phyloP scores from a whole-genome alignment of 1,140 invertebrate genomes.

The Copidosoma floridanum region DNA sequence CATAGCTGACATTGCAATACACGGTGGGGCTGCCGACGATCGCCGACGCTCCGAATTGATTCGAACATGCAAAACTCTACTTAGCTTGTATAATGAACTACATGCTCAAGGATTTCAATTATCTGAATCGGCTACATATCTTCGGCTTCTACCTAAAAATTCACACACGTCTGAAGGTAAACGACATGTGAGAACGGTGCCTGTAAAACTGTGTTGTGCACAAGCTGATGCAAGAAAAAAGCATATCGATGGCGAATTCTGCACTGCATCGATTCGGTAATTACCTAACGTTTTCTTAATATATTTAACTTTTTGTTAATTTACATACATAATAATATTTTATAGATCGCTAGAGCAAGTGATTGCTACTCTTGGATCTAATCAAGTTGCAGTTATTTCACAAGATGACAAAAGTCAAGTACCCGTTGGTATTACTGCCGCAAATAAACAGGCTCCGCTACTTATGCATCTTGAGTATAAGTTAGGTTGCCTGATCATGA shows the following conservation, averaged over 20 bases:
- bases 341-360: slow-evolving; percentile 16
- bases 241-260: slow-evolving; percentile 22
- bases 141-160: slow-evolving; percentile 25
- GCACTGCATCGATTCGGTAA: slow-evolving; percentile 15
- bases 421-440: slow-evolving; percentile 27
- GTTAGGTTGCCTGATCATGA: slow-evolving; percentile 45
- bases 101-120: slow-evolving; percentile 15
- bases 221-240: slow-evolving; percentile 10
- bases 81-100: slow-evolving; percentile 25
- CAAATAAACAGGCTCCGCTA: slow-evolving; percentile 33
- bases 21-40: slow-evolving; percentile 28
- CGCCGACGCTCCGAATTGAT: slow-evolving; percentile 28
- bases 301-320: neutral
- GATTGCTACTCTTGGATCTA: slow-evolving; percentile 31
- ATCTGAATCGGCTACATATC: slow-evolving; percentile 21
- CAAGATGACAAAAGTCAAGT: slow-evolving; percentile 27
- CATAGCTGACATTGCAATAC: slow-evolving; percentile 29
- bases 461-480: slow-evolving; percentile 51
- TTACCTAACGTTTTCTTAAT: neutral
- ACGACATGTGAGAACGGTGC: slow-evolving; percentile 21
- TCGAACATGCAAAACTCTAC: slow-evolving; percentile 26
- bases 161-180: slow-evolving; percentile 20
- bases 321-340: neutral
- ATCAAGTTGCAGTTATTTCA: slow-evolving; percentile 32
- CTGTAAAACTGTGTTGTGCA: slow-evolving; percentile 17